Conservation (phyloP, 2,888 invertebrate species). For the Unio pictorum region DNA sequence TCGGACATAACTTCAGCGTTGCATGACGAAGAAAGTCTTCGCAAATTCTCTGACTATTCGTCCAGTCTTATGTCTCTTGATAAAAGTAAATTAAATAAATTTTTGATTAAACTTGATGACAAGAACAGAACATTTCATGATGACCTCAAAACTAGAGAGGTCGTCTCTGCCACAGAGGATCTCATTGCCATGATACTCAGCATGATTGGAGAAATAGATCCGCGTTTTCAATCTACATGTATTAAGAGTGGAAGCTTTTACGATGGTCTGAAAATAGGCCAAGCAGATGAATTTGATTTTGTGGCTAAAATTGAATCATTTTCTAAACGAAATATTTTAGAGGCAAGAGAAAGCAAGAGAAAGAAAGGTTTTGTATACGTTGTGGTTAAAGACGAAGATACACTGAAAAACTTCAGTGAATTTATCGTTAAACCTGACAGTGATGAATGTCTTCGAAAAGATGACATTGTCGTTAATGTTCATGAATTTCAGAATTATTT, state of each 20-base stretch:
- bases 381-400: conserved; percentile 9
- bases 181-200: conserved; percentile 9
- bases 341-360: conserved; percentile 7
- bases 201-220: conserved; percentile 14
- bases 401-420: conserved; percentile 9
- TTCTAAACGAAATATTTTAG: conserved; percentile 7
- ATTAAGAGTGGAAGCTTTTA: conserved; percentile 24
- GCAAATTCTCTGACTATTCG: too few species aligned
- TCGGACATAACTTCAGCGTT: too few species aligned
- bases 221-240: conserved; percentile 11
- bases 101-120: conserved; percentile 10
- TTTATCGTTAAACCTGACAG: conserved; percentile 13
- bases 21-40: too few species aligned
- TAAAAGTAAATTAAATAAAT: conserved; percentile 3
- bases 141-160: conserved; percentile 8
- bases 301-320: conserved; percentile 15
- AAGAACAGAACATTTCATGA: conserved; percentile 5
- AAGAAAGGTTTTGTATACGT: conserved; percentile 26
- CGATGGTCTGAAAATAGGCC: conserved; percentile 19
- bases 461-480: conserved; percentile 12
- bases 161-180: conserved; percentile 11
- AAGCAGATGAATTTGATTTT: conserved; percentile 24
- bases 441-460: conserved; percentile 6
- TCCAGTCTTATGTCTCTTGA: neutral
- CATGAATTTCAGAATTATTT: conserved; percentile 14